Evolutionary conservation across 92 coral and sea anemone species (phyloP).

Genomic region (Phenganax marumi): DNA sequence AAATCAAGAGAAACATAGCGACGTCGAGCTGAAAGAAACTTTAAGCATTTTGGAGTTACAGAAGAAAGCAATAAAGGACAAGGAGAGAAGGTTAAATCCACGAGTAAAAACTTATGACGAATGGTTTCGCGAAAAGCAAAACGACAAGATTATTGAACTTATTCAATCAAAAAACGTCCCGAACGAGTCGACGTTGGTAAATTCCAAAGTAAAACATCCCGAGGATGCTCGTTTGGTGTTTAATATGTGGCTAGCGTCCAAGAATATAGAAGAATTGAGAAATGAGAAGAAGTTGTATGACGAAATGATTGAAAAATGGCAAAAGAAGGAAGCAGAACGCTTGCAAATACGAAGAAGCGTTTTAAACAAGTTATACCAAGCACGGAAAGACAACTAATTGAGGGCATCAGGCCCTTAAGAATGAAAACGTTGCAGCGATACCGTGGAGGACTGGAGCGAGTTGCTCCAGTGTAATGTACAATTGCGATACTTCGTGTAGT

Average conservation of each 20-base stretch:
- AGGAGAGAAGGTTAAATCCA: slow-evolving; percentile 61
- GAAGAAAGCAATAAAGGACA: slow-evolving; percentile 17
- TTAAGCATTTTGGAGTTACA: slow-evolving; percentile 5
- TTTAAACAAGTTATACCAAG: slow-evolving; percentile 25
- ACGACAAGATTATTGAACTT: slow-evolving; percentile 67
- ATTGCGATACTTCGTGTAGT: too few relatives aligned
- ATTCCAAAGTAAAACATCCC: slow-evolving; percentile 16
- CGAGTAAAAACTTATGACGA: slow-evolving; percentile 84
- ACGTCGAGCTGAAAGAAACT: not conserved
- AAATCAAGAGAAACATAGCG: slow-evolving; percentile 6
- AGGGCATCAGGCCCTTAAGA: too few relatives aligned
- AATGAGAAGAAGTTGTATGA: slow-evolving; percentile 69
- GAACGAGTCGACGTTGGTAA: slow-evolving; percentile 31
- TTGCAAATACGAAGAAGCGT: slow-evolving; percentile 54
- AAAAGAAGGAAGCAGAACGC: slow-evolving; percentile 68
- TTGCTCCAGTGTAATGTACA: too few relatives aligned
- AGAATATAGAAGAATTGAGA: slow-evolving; percentile 70
- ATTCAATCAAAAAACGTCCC: slow-evolving; percentile 70
- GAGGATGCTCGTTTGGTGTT: slow-evolving; percentile 79
- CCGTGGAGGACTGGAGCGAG: too few relatives aligned
- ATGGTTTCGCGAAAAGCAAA: slow-evolving; percentile 83
- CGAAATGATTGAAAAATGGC: slow-evolving; percentile 93
- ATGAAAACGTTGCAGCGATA: too few relatives aligned
- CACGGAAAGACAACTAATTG: not conserved
- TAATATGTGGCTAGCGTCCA: slow-evolving; percentile 87